A percentile compares a stretch with the other conserved stretches of the same genome.
These are phyloP conservation scores for Terrapene triunguis DNA, from an alignment of 2,113 vertebrate genomes.

Conservation along the genomic window DNA sequence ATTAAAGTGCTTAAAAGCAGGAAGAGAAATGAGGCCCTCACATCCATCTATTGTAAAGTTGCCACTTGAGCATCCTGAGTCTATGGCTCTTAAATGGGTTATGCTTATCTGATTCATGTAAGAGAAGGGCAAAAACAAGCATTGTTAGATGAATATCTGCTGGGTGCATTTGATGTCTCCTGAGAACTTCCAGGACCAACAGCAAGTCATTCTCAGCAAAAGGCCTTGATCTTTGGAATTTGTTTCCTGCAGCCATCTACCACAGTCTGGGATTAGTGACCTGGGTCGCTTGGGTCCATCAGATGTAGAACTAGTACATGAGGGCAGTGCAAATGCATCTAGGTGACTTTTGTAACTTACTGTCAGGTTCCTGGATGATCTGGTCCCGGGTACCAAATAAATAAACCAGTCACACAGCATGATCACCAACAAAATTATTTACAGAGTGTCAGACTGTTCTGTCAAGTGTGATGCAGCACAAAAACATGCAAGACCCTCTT, in stretches of 20 bases:
- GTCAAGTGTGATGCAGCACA: not conserved
- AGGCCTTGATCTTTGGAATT: not conserved
- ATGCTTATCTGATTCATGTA: slow-evolving; percentile 71
- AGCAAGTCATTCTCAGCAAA: not conserved
- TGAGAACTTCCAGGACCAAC: not conserved
- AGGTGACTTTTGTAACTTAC: not conserved
- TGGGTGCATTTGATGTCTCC: slow-evolving; percentile 45
- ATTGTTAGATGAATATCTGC: not conserved
- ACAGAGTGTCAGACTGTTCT: not conserved
- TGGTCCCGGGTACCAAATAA: not conserved
- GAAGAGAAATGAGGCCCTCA: slow-evolving; percentile 71
- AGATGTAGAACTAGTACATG: too few relatives aligned
- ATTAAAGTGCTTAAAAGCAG: slow-evolving; percentile 68
- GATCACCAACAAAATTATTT: not conserved
- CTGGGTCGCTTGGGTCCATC: not conserved
- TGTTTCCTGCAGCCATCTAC: not conserved
- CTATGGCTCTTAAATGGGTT: slow-evolving; percentile 57
- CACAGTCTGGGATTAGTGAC: not conserved
- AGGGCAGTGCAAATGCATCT: not conserved
- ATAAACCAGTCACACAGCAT: not conserved
- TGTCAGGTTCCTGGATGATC: not conserved
- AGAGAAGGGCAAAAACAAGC: slow-evolving; percentile 64
- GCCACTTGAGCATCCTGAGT: slow-evolving; percentile 76
- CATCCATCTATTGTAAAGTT: slow-evolving; percentile 78
- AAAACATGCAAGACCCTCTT: not conserved